Evolutionary conservation across 2,113 vertebrate species (phyloP).

Genomic region (Grus americana): DNA sequence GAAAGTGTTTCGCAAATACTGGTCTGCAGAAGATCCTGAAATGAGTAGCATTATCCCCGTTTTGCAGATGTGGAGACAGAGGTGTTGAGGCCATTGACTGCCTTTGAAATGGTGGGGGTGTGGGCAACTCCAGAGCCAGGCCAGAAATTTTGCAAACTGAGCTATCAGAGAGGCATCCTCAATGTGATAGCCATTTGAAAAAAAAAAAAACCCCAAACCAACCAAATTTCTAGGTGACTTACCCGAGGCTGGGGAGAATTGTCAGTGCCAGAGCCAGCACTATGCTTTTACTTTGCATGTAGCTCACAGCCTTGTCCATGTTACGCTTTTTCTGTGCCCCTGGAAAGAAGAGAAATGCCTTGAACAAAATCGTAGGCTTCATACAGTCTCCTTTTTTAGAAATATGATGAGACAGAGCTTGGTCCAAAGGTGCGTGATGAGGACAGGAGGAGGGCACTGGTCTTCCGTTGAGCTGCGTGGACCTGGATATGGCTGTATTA

Average conservation of each 20-base stretch:
- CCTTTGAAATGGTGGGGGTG: background rate
- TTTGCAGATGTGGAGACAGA: background rate
- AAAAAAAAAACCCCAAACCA: background rate
- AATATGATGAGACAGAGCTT: background rate
- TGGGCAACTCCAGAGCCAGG: background rate
- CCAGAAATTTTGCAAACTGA: background rate
- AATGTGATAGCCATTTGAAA: background rate
- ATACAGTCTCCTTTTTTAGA: background rate
- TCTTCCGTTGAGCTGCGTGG: background rate
- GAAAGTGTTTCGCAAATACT: background rate
- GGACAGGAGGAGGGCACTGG: background rate
- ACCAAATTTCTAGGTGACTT: background rate
- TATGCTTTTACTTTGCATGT: background rate
- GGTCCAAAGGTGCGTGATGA: background rate
- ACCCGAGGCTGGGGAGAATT: background rate
- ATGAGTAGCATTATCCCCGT: background rate
- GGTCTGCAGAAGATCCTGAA: background rate
- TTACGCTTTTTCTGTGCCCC: background rate
- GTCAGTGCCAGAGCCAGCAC: background rate
- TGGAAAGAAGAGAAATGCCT: background rate
- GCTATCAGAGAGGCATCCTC: background rate
- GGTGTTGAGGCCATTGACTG: background rate
- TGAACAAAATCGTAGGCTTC: background rate
- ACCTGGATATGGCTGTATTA: background rate
- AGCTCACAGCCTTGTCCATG: background rate